Base-by-base conservation (phyloP, 2,113 vertebrate species). In the Beaufortia kweichowensis region DNA sequence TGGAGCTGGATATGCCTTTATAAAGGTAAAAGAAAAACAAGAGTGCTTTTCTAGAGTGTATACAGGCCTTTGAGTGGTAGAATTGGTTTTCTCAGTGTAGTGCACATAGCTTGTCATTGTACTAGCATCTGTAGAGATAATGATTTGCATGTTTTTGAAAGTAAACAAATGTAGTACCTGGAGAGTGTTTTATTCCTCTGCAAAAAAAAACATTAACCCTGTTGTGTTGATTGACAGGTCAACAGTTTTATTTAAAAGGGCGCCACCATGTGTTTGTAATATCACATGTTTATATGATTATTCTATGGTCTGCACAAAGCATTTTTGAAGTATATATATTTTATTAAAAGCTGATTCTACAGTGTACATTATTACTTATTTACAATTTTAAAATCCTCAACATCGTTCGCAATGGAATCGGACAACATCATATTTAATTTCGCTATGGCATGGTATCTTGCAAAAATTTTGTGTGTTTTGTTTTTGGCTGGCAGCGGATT, bases 1-100 rank as follows among this genome's bases (percentile, higher is more conserved):
- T 53, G 97, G 97, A 48, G 89, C 84, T 0, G 95, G 95, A 55
- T 94, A 90, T 56, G 93, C 95, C 4, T 99, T 99, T 83, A 98
- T 99, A 82, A 99, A 98, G 95, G 97, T 98, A 89, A 65, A 41
- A 61, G 17, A 4, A 6, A 5, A 6, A 14, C 63, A 53, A 41
- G 5, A 14, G 19, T 24, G 48, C 48, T 35, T 31, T 68, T 4
- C 43, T 46, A n/a, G n/a, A n/a, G n/a, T n/a, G n/a, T n/a, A n/a
- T 17, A 21, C 43, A 21, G 0, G 28, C 43, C 28, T 29, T 46
- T n/a, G n/a, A 65, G 63, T 23, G 24, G 12, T 43, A 8, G 1
- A 39, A 23, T 63, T 23, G 6, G 4, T 33, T 68, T 50, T 50
- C 8, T 19, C 9, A 53, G 46, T 21, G 5, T 53, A 33, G 19